Conservation (phyloP, 2,888 invertebrate species). For the Platypus cylindrus region DNA sequence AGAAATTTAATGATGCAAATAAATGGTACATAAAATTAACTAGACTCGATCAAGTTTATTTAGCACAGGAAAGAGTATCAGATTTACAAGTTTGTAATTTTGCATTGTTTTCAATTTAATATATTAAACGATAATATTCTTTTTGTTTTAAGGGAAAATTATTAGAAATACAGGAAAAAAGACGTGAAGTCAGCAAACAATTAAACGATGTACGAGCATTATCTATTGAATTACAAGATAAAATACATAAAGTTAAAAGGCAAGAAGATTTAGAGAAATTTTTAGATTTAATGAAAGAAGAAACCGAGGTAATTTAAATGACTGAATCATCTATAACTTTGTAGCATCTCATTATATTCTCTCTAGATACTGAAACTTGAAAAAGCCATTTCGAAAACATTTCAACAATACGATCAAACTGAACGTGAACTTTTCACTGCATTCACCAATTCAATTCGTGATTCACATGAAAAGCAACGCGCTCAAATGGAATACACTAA, state of each 20-base stretch:
- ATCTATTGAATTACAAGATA: conserved; percentile 58
- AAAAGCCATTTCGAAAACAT: conserved; percentile 45
- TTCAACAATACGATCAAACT: conserved; percentile 54
- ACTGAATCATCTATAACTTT: not conserved
- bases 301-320: conserved; percentile 44
- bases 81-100: conserved; percentile 42
- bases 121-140: not conserved
- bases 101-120: not conserved
- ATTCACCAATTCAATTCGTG: conserved; percentile 61
- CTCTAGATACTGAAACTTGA: conserved; percentile 47
- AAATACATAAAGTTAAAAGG: conserved; percentile 63
- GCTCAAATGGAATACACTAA: conserved; percentile 72
- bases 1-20: conserved; percentile 39
- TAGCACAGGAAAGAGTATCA: conserved; percentile 60
- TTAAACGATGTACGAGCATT: conserved; percentile 47
- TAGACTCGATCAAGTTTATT: conserved; percentile 64
- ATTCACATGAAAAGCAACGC: conserved; percentile 73
- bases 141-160: conserved; percentile 44
- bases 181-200: conserved; percentile 49
- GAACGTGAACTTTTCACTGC: conserved; percentile 63
- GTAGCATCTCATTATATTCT: not conserved
- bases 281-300: conserved; percentile 58
- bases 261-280: conserved; percentile 58
- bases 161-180: conserved; percentile 49
- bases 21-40: conserved; percentile 59